A percentile compares a stretch with the other conserved stretches of the same genome.
Evolutionary conservation across 2,888 invertebrate genomes (phyloP).

Genomic region (Lasioglossum marginatum): DNA sequence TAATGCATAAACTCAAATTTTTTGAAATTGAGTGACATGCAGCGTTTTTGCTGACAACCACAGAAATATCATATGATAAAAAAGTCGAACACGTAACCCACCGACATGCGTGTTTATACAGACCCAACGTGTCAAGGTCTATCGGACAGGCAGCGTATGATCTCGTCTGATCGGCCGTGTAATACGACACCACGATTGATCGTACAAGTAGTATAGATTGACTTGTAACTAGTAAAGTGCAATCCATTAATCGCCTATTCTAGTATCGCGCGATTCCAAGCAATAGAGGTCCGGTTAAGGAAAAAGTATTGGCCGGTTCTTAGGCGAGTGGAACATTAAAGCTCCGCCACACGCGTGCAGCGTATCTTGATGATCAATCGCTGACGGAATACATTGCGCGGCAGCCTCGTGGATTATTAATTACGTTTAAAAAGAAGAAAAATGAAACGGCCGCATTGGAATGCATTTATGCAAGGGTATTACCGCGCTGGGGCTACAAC

Average conservation of each 20-base stretch:
- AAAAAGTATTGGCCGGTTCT: not conserved
- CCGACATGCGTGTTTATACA: not conserved
- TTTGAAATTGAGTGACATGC: too few species aligned
- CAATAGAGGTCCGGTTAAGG: not conserved
- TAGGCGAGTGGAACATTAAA: not conserved
- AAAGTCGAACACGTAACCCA: not conserved
- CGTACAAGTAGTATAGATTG: not conserved
- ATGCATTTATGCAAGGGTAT: not conserved
- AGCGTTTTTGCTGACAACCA: too few species aligned
- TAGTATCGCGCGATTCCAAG: not conserved
- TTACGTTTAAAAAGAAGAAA: not conserved
- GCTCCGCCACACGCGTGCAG: not conserved
- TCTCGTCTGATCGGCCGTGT: not conserved
- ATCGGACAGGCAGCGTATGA: not conserved
- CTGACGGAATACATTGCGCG: not conserved
- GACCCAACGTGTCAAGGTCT: not conserved
- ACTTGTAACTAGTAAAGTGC: not conserved
- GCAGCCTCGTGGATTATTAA: constrained; percentile 4
- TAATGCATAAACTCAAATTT: too few species aligned
- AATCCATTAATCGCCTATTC: not conserved
- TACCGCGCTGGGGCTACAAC: not conserved
- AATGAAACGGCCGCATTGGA: not conserved
- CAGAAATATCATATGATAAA: not conserved
- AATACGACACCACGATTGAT: not conserved
- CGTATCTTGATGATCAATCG: not conserved